Percentiles rank a stretch among this genome's conserved stretches.
Evolutionary conservation across 2,113 vertebrate genomes (phyloP).

Genomic region (Acinonyx jubatus): DNA sequence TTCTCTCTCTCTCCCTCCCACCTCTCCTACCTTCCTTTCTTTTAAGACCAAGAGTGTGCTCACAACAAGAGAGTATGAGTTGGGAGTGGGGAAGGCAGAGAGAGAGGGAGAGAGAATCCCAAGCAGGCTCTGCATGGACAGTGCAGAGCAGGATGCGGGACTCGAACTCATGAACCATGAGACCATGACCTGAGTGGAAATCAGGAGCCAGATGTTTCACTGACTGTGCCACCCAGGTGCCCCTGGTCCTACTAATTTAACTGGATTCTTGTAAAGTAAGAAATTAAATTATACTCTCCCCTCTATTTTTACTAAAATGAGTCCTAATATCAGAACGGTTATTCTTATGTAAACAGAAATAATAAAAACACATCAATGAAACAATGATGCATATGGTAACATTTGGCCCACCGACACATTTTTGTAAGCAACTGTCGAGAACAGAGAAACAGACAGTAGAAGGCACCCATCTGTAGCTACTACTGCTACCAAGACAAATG

Average conservation of each 20-base stretch:
- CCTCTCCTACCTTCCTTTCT: no score
- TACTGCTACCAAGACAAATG: constrained; percentile 33
- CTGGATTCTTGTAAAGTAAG: constrained; percentile 3
- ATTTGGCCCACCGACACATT: background rate
- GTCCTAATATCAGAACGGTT: background rate
- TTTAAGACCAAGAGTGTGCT: no score
- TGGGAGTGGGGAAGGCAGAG: no score
- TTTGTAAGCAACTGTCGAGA: background rate
- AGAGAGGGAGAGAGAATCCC: no score
- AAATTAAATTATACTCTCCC: background rate
- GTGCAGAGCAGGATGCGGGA: no score
- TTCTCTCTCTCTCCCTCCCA: no score
- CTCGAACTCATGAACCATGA: no score
- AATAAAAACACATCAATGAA: constrained; percentile 14
- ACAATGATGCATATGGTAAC: background rate
- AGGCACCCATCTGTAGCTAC: background rate
- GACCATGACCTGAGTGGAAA: no score
- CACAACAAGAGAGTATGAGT: no score
- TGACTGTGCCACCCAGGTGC: no score
- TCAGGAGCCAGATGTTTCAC: no score
- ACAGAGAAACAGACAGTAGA: background rate
- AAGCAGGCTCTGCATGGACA: no score
- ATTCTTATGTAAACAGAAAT: constrained; percentile 8
- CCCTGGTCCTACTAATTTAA: background rate
- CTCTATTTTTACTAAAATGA: background rate